A percentile compares a stretch with the other conserved stretches of the same genome.
phyloP scores from a whole-genome alignment of 2,797 vertebrate genomes.

The Allobates femoralis region DNA sequence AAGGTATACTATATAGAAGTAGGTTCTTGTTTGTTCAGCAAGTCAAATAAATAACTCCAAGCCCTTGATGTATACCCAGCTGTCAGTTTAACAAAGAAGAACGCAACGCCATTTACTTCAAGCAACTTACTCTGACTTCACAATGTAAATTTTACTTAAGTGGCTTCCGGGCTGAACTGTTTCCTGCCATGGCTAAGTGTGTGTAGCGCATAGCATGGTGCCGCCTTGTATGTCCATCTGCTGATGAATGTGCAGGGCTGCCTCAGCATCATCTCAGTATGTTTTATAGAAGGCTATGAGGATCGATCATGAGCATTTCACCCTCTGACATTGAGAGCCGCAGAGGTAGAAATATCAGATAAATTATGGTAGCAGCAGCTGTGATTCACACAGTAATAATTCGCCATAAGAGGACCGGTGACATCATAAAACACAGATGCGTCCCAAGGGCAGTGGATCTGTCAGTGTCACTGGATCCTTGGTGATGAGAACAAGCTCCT shows the following conservation, averaged over 20 bases:
- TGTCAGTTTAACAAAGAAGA: conserved; percentile 55
- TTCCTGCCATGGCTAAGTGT: conserved; percentile 33
- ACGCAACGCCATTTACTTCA: conserved; percentile 37
- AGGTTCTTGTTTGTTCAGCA: conserved; percentile 45
- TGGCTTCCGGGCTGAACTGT: conserved; percentile 4
- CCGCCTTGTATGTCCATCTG: conserved; percentile 30
- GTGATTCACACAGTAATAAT: conserved; percentile 60
- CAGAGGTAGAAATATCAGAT: conserved; percentile 59
- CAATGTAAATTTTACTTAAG: conserved; percentile 26
- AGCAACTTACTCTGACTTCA: conserved; percentile 34
- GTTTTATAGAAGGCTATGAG: conserved; percentile 53
- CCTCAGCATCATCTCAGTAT: conserved; percentile 31
- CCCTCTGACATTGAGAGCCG: conserved; percentile 54
- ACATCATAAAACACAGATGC: conserved; percentile 57
- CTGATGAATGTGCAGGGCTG: conserved; percentile 49
- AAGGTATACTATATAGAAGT: conserved; percentile 17
- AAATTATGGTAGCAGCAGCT: conserved; percentile 54
- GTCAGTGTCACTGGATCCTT: conserved; percentile 44
- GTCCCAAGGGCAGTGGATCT: conserved; percentile 46
- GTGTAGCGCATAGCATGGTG: conserved; percentile 5
- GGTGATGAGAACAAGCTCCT: conserved; percentile 19
- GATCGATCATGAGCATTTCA: conserved; percentile 58
- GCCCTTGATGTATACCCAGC: conserved; percentile 46
- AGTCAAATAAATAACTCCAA: conserved; percentile 54
- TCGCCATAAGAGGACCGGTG: conserved; percentile 48